Base-by-base conservation (phyloP, 2,888 invertebrate genomes). In the Pristionchus arcanus region DNA sequence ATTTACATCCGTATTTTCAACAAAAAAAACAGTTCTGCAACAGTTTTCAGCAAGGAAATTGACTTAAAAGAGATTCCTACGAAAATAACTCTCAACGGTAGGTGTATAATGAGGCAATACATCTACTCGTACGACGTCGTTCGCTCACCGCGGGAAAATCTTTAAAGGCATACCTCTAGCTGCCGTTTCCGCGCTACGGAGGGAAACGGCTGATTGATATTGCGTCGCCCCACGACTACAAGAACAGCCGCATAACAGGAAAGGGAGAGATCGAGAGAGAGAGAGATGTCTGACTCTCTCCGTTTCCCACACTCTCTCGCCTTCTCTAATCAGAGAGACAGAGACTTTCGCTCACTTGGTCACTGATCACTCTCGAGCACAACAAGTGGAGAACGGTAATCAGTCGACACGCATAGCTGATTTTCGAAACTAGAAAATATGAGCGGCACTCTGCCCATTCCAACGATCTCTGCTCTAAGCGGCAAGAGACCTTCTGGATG, bases 151-250 rank as follows among this genome's bases (percentile, higher is more conserved):
- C 59, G 59, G 59, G 21, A 59, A 59, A 21, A 59, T 25, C 59
- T 59, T 59, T 5, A 59, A 59, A 59, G 13, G 42, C 42, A 49
- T 49, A 49, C 13, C 42, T 49, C 5, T 49, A 49, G 63, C 63
- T 63, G 55, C 15, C 63, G 25, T 63, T 11, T 63, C 63, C 25
- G 25, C 25, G 63, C n/a, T 63, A 63, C n/a, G 66, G 28, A 21
- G 34, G 68, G 68, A 71, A 71, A 71, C 66, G 66, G 9, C 66
- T 71, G 68, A 71, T 71, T 71, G 31, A 71, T 49, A 49, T 71
- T 19, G 31, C 34, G 68, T 71, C 68, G 68, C 68, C n/a, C n/a
- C 31, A 28, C 4, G 28, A 13, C 16, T 11, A 31, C 31, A 21
- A 31, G 31, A 13, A 34, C 4, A 37, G 37, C 5, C 25, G 37